Evolutionary conservation across 2,888 invertebrate species (phyloP), one percentile per base, ranked within the genome.

Genomic region (Patella depressa): DNA sequence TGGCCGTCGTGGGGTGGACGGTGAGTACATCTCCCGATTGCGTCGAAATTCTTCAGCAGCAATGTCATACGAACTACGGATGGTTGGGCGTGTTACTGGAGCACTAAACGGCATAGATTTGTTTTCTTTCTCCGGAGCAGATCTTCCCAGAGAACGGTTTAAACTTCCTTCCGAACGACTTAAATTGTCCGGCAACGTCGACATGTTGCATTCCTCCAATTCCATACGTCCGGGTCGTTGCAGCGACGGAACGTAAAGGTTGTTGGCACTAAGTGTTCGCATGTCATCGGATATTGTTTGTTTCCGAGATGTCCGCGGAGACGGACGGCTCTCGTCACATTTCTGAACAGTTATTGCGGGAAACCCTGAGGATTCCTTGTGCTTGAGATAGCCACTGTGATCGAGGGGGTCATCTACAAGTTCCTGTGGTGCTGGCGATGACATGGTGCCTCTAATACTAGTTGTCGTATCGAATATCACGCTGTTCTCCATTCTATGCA

Each of bases 251-350:
- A 65, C 65, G 24, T 65, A 65, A 11, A 65, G 24, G 4, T 14
- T 65, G 24, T 65, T 65, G 65, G 65, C 65, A 65, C 65, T 65
- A 12, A 65, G 24, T 24, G 65, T 65, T 65, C 65, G n/a, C 65
- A 65, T 65, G 24, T 65, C 65, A 3, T 65, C 65, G 15, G 65
- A 65, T 24, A 65, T 65, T 24, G 19, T 19, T 19, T 65, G 19
- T 65, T 65, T 65, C 19, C 65, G 65, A 24, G 65, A 65, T 65
- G 65, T 65, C 0, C 14, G 11, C 11, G 65, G 65, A 3, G 65
- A 12, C 7, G 45, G 45, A 45, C 45, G 45, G 14, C 14, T 24
- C 65, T 19, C 65, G 24, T 65, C 65, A 65, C 65, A 65, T 24
- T 65, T 65, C 24, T 65, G 65, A 65, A 65, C 65, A 19, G 24